These are phyloP conservation scores for Alligator mississippiensis DNA, from an alignment of 2,113 vertebrate genomes.

Conservation along the genomic window DNA sequence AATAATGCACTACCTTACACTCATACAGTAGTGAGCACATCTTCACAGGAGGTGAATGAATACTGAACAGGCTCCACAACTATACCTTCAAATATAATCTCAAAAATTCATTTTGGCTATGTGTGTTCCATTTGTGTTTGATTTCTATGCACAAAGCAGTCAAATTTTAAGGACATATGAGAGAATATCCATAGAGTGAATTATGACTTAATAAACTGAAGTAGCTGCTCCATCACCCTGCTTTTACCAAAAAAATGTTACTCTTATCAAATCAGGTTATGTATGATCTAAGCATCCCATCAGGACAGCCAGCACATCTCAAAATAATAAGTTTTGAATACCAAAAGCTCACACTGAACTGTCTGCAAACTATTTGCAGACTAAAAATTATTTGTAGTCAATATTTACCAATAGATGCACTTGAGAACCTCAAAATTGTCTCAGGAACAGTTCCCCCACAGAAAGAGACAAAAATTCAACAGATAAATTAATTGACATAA, in stretches of 20 bases:
- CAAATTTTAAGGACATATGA: background rate
- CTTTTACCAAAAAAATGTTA: background rate
- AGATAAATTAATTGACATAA: background rate
- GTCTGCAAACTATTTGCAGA: background rate
- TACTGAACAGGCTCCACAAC: background rate
- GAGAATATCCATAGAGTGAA: background rate
- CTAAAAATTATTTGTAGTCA: background rate
- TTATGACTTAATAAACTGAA: background rate
- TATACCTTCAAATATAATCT: background rate
- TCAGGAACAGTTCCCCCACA: background rate
- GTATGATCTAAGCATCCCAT: background rate
- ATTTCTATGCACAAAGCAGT: fast-evolving
- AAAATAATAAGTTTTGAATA: background rate
- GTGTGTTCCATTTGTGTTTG: background rate
- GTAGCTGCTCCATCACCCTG: background rate
- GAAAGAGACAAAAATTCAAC: background rate
- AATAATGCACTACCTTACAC: fast-evolving
- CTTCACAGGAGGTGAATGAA: background rate
- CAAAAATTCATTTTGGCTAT: background rate
- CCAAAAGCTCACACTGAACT: background rate
- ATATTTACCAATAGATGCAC: background rate
- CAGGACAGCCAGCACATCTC: background rate
- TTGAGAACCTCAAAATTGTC: background rate
- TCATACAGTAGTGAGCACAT: background rate
- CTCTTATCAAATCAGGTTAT: background rate